Base-by-base conservation (phyloP, 2,888 invertebrate genomes). In the Drosophila hamatofila region DNA sequence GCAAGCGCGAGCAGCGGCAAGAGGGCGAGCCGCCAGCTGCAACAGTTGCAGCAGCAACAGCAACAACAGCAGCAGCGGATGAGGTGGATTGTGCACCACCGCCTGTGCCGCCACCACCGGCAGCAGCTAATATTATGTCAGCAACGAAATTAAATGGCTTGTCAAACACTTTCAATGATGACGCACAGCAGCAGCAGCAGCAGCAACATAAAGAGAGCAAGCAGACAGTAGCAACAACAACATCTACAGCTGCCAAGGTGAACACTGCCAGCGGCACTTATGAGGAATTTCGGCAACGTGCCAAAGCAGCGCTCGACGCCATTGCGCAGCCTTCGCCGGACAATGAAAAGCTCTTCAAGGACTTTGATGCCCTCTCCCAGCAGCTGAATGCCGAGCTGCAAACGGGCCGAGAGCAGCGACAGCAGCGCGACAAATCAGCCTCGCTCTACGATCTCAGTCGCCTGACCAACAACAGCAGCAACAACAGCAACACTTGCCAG, bases 201-300 rank as follows among this genome's bases (percentile, higher is more conserved):
- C 72, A 60, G 37, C 60, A 73, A 39, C 69, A 72, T 3, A 41
- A 37, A 48, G 59, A 69, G 59, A 73, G 51, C 42, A 25, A 6
- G 27, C 44, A 44, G 23, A 27, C 46, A 46, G 16, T 54, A 46
- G 16, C 57, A 46, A 60, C 55, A 33, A 27, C 51, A 48, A 39
- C 72, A 60, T 42, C 57, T 39, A 46, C 39, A 57, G 30, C 74
- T 58, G 27, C 65, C 72, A 72, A 66, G 71, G 82, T 82, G 80
- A 82, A 61, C 78, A 75, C 25, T 52, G 54, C 46, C 65, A 74
- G 72, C 81, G 78, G 81, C 77, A 83, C 86, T 80, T 91, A 90
- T 75, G 92, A 92, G 76, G 92, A 92, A 90, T 92, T 92, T 91
- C 81, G 93, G 93, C 92, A 92, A 79, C 91, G 87, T 90, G 92